phyloP scores from a whole-genome alignment of 2,888 invertebrate species.

The Sinohyriopsis cumingii region DNA sequence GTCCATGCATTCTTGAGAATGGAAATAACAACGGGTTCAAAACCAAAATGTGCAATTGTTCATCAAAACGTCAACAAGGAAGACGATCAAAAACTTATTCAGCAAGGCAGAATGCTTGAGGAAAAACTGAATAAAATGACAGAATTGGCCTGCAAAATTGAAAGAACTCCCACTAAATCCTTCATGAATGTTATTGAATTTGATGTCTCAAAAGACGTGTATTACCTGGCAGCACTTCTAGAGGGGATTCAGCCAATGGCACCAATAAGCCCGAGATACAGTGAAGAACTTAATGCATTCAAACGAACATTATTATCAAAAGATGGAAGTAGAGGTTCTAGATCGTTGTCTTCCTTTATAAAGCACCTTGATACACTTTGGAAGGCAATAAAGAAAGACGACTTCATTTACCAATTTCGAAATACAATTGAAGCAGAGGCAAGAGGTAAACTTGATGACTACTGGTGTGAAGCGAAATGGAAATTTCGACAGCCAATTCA shows the following conservation, averaged over 20 bases:
- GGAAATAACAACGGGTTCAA: conserved; percentile 5
- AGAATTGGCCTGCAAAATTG: conserved; percentile 13
- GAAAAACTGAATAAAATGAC: conserved; percentile 15
- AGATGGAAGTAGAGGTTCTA: background rate
- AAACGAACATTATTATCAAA: conserved; percentile 7
- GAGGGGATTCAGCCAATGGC: conserved; percentile 28
- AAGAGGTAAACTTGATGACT: conserved; percentile 6
- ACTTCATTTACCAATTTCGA: conserved; percentile 11
- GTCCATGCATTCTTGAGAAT: conserved; percentile 19
- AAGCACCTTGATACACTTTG: conserved; percentile 1
- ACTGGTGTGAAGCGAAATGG: background rate
- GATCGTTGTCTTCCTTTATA: background rate
- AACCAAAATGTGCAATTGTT: conserved; percentile 14
- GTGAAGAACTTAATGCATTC: conserved; percentile 5
- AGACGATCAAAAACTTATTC: conserved; percentile 5
- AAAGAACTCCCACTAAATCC: conserved; percentile 3
- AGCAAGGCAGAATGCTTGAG: conserved; percentile 11
- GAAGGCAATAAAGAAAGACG: conserved; percentile 10
- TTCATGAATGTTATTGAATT: conserved; percentile 22
- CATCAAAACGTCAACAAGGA: conserved; percentile 25
- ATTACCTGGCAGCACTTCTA: conserved; percentile 18
- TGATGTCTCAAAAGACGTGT: conserved; percentile 7
- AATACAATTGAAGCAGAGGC: conserved; percentile 13
- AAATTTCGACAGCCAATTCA: no score
- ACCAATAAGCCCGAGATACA: conserved; percentile 12